These are phyloP conservation scores for Trachymyrmex cornetzi DNA, from an alignment of 1,140 invertebrate species.

Conservation along the genomic window DNA sequence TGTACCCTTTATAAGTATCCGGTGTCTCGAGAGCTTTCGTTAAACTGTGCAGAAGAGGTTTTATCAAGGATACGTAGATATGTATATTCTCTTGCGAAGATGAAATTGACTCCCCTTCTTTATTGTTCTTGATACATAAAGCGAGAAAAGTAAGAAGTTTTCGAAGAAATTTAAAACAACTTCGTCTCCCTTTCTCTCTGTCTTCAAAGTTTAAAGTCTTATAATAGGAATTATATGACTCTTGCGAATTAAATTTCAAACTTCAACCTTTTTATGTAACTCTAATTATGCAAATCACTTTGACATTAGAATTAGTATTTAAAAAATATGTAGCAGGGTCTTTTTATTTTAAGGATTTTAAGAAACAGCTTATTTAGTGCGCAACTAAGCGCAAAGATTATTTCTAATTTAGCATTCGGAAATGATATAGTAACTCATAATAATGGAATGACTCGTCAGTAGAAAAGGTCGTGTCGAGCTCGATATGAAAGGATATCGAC, in stretches of 20 bases:
- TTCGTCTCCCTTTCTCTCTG: neutral
- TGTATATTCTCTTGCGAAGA: neutral
- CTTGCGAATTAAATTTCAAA: neutral
- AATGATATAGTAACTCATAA: constrained; percentile 25
- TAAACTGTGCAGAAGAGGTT: neutral
- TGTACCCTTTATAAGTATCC: neutral
- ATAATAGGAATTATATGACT: neutral
- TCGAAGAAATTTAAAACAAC: neutral
- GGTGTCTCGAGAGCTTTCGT: neutral
- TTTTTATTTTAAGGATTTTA: too few relatives aligned
- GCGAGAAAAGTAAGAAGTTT: neutral
- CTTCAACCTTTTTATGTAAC: neutral
- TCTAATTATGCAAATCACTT: neutral
- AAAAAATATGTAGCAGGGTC: neutral
- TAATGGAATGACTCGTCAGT: constrained; percentile 19
- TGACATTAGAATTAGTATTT: neutral
- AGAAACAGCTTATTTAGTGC: neutral
- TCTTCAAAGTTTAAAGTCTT: neutral
- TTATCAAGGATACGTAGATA: neutral
- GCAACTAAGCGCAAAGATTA: neutral
- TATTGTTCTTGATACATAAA: neutral
- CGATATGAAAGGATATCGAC: constrained; percentile 48
- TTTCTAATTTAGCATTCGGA: constrained; percentile 23
- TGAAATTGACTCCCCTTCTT: neutral
- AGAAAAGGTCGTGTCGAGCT: constrained; percentile 13